Conservation (phyloP, 2,888 invertebrate species). For the Scaptomyza reducta region DNA sequence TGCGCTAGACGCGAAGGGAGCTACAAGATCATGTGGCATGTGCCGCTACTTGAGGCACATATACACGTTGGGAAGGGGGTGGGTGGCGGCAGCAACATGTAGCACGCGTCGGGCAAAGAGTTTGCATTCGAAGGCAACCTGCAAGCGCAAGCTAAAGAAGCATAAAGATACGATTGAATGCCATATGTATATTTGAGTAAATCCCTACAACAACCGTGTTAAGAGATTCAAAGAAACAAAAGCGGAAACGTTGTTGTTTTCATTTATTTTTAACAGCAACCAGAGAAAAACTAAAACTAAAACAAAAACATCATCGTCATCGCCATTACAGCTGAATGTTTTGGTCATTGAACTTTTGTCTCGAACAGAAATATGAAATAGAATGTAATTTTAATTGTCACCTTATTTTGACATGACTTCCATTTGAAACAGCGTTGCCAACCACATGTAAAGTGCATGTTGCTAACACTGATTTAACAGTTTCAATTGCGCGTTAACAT, state of each 20-base stretch:
- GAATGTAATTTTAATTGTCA: background rate
- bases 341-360: slow-evolving; percentile 64
- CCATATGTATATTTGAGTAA: slow-evolving; percentile 7
- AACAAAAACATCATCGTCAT: slow-evolving; percentile 28
- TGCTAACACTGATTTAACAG: background rate
- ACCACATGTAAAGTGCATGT: background rate
- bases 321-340: slow-evolving; percentile 29
- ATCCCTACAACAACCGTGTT: slow-evolving; percentile 60
- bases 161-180: slow-evolving; percentile 33
- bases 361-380: slow-evolving; percentile 13
- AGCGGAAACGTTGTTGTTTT: slow-evolving; percentile 77
- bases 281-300: slow-evolving; percentile 64
- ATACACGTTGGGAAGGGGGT: background rate
- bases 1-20: slow-evolving; percentile 31
- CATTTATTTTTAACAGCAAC: slow-evolving; percentile 69
- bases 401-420: background rate
- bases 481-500: background rate
- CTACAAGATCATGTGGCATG: slow-evolving; percentile 49
- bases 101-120: slow-evolving; percentile 38
- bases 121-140: slow-evolving; percentile 46
- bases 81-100: slow-evolving; percentile 4
- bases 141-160: slow-evolving; percentile 26
- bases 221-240: slow-evolving; percentile 77
- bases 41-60: slow-evolving; percentile 57
- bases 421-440: slow-evolving; percentile 1